Conservation (phyloP, 2,113 vertebrate genomes). For the Leptocoma aspasia region DNA sequence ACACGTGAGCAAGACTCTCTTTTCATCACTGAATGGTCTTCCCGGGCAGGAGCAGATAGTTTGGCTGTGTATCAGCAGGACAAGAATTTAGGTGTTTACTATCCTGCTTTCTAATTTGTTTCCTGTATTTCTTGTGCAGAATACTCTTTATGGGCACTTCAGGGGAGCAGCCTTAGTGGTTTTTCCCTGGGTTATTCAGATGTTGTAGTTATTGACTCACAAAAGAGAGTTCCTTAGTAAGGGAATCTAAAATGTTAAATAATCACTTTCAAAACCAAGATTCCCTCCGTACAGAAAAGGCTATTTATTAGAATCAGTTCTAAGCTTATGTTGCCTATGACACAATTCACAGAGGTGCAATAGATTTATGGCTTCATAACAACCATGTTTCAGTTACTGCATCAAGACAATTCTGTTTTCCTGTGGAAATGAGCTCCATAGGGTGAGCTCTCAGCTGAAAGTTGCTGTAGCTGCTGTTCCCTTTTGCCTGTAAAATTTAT, state of each 20-base stretch:
- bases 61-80: neutral
- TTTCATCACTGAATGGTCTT: neutral
- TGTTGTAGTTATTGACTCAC: neutral
- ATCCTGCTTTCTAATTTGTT: neutral
- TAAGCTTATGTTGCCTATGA: neutral
- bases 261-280: neutral
- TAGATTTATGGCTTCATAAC: neutral
- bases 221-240: neutral
- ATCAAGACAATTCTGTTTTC: neutral
- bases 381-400: neutral
- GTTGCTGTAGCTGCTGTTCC: neutral
- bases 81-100: neutral
- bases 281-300: neutral
- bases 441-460: neutral
- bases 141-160: neutral
- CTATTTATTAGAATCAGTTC: neutral
- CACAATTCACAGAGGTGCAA: neutral
- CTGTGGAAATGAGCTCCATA: neutral
- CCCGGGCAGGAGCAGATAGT: neutral
- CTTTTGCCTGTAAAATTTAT: neutral
- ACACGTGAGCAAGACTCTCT: fast-evolving
- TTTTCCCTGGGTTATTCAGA: neutral
- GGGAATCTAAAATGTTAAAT: neutral
- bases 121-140: neutral
- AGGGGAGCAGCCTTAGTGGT: neutral